Conservation (phyloP, 2,797 vertebrate genomes). For the Silurus lanzhouensis region DNA sequence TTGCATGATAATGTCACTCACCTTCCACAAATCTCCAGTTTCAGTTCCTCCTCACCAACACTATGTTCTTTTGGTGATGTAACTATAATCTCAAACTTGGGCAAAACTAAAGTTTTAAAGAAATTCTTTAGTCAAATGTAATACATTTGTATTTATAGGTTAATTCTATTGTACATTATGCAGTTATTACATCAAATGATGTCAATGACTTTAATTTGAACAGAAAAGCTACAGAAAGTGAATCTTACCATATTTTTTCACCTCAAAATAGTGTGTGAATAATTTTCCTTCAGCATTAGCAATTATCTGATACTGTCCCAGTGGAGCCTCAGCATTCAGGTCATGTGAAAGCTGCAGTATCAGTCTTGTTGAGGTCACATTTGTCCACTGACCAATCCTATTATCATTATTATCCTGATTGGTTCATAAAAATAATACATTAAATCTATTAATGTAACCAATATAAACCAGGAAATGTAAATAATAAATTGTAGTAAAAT, state of each 20-base stretch:
- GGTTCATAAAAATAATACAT: background rate
- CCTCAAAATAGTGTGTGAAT: constrained; percentile 30
- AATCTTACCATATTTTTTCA: constrained; percentile 52
- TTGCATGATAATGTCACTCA: constrained; percentile 24
- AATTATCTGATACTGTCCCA: constrained; percentile 35
- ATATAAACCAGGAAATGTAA: background rate
- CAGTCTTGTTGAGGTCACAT: constrained; percentile 45
- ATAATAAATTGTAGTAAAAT: background rate
- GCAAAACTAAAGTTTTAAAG: constrained; percentile 34
- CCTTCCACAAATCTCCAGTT: constrained; percentile 45
- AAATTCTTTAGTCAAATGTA: background rate
- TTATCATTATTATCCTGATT: constrained; percentile 38
- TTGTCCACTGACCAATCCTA: constrained; percentile 52
- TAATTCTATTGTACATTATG: too few species aligned
- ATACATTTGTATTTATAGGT: background rate
- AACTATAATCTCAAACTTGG: constrained; percentile 43
- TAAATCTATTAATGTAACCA: too few species aligned
- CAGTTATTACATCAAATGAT: background rate
- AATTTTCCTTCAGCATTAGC: background rate
- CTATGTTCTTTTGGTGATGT: constrained; percentile 14
- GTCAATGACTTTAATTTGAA: background rate
- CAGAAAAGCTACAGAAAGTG: background rate
- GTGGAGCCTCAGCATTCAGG: constrained; percentile 44
- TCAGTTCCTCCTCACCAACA: constrained; percentile 19
- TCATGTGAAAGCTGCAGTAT: constrained; percentile 50